A percentile compares a stretch with the other conserved stretches of the same genome.
These are phyloP conservation scores for Muscicapa adusta DNA, from an alignment of 2,113 vertebrate species.

Conservation along the genomic window DNA sequence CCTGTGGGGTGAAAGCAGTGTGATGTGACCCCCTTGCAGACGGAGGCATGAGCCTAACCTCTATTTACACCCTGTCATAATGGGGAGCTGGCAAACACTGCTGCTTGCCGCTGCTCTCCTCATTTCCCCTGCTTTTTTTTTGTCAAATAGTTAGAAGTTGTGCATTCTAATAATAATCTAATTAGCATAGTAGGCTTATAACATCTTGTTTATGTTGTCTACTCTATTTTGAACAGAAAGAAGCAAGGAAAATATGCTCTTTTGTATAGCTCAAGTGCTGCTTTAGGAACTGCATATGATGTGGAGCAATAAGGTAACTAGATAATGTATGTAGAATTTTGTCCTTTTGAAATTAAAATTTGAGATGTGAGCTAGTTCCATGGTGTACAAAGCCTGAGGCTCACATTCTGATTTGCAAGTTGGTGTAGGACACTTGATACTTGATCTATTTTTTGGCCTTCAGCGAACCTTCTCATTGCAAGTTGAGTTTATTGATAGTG, in stretches of 20 bases:
- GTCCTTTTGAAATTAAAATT: not conserved
- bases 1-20: slow-evolving; percentile 59
- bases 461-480: not conserved
- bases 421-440: not conserved
- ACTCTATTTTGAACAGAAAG: not conserved
- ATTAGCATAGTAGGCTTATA: slow-evolving; percentile 38
- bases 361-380: not conserved
- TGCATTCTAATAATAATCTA: slow-evolving; percentile 22
- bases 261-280: not conserved
- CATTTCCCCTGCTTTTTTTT: not conserved
- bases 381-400: not conserved
- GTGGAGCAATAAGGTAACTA: not conserved
- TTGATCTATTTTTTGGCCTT: not conserved
- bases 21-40: slow-evolving; percentile 62
- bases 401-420: not conserved
- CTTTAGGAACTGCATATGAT: not conserved
- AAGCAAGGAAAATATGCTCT: not conserved
- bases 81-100: slow-evolving; percentile 40
- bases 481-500: not conserved
- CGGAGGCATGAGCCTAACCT: slow-evolving; percentile 47
- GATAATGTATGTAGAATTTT: not conserved
- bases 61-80: slow-evolving; percentile 63
- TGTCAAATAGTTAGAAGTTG: slow-evolving; percentile 35
- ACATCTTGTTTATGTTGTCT: slow-evolving; percentile 46
- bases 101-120: not conserved